Percentiles rank a stretch among this genome's conserved stretches.
Evolutionary conservation across 2,888 invertebrate genomes (phyloP).

Genomic region (Koerneria pararmatus): DNA sequence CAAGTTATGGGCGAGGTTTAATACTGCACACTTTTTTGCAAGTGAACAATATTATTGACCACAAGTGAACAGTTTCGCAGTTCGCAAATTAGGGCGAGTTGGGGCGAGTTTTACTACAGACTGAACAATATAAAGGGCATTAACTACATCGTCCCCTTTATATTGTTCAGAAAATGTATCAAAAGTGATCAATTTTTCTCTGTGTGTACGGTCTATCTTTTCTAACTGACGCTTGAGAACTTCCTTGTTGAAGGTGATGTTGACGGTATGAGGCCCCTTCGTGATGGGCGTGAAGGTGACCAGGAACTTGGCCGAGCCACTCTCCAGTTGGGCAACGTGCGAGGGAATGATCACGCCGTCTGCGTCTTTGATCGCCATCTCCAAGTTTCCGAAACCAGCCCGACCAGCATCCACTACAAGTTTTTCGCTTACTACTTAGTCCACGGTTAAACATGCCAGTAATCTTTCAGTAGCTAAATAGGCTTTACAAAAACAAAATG

Average conservation of each 20-base stretch:
- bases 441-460: neutral
- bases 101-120: too few species aligned
- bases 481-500: neutral
- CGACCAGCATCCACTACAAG: slow-evolving; percentile 81
- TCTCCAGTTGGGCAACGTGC: slow-evolving; percentile 58
- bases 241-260: slow-evolving; percentile 93
- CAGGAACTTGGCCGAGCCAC: slow-evolving; percentile 34
- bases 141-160: too few species aligned
- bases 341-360: slow-evolving; percentile 72
- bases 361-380: slow-evolving; percentile 86
- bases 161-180: too few species aligned
- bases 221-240: slow-evolving; percentile 60
- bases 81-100: too few species aligned
- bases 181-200: too few species aligned
- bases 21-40: too few species aligned
- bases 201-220: too few species aligned
- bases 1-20: too few species aligned
- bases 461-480: slow-evolving; percentile 1
- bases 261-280: slow-evolving; percentile 87
- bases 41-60: too few species aligned
- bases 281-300: slow-evolving; percentile 86
- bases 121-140: too few species aligned
- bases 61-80: too few species aligned
- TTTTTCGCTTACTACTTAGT: neutral
- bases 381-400: slow-evolving; percentile 87